Conservation (phyloP, 2,797 vertebrate species). For the Xenopus petersii region DNA sequence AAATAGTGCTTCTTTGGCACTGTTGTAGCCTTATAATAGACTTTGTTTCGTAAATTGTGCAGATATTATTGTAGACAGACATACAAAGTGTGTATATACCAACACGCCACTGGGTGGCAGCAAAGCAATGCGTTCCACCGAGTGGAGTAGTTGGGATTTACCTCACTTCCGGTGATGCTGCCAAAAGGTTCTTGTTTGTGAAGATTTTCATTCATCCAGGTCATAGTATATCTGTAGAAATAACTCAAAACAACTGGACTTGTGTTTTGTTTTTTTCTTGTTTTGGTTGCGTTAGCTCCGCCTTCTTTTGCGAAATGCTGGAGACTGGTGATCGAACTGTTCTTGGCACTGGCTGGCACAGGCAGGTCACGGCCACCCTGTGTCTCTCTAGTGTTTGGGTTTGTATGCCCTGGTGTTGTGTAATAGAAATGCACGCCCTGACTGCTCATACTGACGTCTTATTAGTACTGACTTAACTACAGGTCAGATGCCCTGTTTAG, state of each 20-base stretch:
- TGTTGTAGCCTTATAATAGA: too few species aligned
- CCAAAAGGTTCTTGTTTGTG: constrained; percentile 19
- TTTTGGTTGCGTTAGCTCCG: constrained; percentile 15
- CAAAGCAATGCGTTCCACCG: constrained; percentile 9
- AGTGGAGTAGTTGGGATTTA: neutral
- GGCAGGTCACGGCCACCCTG: constrained; percentile 18
- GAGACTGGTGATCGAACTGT: constrained; percentile 21
- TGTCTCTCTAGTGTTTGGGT: constrained; percentile 9
- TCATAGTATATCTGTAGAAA: too few species aligned
- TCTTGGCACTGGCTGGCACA: constrained; percentile 37
- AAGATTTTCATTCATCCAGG: too few species aligned
- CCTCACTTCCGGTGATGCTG: constrained; percentile 31
- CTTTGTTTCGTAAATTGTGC: too few species aligned
- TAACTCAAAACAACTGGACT: too few species aligned
- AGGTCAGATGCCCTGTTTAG: too few species aligned
- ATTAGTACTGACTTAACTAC: neutral
- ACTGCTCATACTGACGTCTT: neutral
- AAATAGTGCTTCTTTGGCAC: too few species aligned
- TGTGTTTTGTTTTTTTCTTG: constrained; percentile 15
- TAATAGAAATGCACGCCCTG: neutral
- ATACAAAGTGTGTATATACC: too few species aligned
- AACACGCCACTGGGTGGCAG: constrained; percentile 21
- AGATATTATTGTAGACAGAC: too few species aligned
- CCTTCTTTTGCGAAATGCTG: constrained; percentile 24
- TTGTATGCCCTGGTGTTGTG: too few species aligned